phyloP scores from a whole-genome alignment of 2,888 invertebrate genomes.

The Philonicus albiceps region DNA sequence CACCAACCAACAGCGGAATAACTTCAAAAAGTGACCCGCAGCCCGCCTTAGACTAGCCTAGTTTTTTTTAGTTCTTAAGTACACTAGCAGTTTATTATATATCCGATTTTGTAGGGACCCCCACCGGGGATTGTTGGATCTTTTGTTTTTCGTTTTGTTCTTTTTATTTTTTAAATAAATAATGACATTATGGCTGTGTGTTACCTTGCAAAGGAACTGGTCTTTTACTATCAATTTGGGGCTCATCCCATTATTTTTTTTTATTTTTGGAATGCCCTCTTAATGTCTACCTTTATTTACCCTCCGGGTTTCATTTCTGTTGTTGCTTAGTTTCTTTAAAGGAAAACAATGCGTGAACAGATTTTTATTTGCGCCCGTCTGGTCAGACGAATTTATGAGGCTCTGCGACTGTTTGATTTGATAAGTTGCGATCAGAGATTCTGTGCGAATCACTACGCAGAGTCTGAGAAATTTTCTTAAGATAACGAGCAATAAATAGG shows the following conservation, averaged over 20 bases:
- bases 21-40: constrained; percentile 57
- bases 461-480: neutral
- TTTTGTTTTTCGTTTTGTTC: neutral
- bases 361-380: neutral
- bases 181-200: constrained; percentile 53
- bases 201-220: constrained; percentile 43
- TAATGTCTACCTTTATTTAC: neutral
- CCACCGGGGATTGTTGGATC: neutral
- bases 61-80: constrained; percentile 16
- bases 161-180: constrained; percentile 48
- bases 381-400: neutral
- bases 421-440: neutral
- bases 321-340: neutral
- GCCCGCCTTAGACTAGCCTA: neutral
- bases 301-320: neutral
- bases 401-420: neutral
- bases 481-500: neutral
- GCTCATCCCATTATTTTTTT: neutral
- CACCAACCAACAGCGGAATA: constrained; percentile 61
- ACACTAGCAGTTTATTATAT: constrained; percentile 1
- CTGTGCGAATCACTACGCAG: neutral
- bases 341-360: neutral
- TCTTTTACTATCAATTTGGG: neutral
- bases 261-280: neutral
- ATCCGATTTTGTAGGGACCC: neutral